phyloP scores from a whole-genome alignment of 2,113 vertebrate genomes.

The Holacanthus passer region DNA sequence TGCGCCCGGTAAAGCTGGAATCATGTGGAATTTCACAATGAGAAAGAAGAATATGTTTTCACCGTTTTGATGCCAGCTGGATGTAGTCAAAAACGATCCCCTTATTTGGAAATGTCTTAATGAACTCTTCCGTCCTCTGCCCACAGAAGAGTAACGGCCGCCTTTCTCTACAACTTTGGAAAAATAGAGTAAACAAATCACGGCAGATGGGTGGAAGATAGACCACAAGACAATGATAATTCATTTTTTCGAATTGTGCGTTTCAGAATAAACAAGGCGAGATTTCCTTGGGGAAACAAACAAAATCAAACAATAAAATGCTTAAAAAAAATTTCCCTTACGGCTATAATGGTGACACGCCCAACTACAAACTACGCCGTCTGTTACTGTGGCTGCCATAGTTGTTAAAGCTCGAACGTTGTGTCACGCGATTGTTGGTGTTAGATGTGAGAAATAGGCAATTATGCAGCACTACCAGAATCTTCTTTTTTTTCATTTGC shows the following conservation, averaged over 20 bases:
- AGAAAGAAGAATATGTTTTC: conserved; percentile 26
- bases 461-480: conserved; percentile 50
- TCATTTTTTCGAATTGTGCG: conserved; percentile 65
- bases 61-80: conserved; percentile 67
- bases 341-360: conserved; percentile 56
- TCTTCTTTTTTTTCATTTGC: conserved; percentile 40
- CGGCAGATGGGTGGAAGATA: conserved; percentile 71
- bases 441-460: conserved; percentile 66
- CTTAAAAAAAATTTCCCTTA: conserved; percentile 66
- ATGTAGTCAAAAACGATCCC: conserved; percentile 54
- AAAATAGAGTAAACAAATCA: conserved; percentile 68
- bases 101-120: conserved; percentile 67
- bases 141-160: conserved; percentile 54
- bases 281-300: conserved; percentile 65
- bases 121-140: conserved; percentile 59
- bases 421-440: conserved; percentile 36
- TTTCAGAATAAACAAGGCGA: conserved; percentile 61
- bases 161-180: conserved; percentile 39
- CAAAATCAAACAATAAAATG: conserved; percentile 67
- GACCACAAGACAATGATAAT: conserved; percentile 57
- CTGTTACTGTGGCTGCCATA: conserved; percentile 47
- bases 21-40: conserved; percentile 50
- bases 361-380: conserved; percentile 53
- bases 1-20: conserved; percentile 33
- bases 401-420: conserved; percentile 49